Evolutionary conservation across 53 echinoderm and acorn worm species (phyloP).

Genomic region (Echinarachnius parma): DNA sequence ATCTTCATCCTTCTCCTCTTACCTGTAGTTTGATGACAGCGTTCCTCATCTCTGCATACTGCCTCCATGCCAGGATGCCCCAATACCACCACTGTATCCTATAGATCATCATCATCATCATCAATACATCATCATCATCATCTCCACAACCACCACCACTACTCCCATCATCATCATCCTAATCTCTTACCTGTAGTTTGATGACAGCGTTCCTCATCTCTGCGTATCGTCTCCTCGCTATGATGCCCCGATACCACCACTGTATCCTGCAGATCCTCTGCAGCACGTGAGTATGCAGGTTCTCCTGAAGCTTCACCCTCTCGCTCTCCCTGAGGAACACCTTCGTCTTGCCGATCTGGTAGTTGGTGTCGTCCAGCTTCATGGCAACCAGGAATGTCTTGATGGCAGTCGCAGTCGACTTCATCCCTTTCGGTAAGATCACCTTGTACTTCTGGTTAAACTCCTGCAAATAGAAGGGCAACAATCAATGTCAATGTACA

Average conservation of each 20-base stretch:
- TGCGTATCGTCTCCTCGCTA: constrained; percentile 71
- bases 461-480: constrained; percentile 59
- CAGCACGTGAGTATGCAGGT: constrained; percentile 77
- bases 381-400: constrained; percentile 72
- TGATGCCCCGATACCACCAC: constrained; percentile 80
- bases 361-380: constrained; percentile 83
- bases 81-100: constrained; percentile 88
- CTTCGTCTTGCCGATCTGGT: constrained; percentile 92
- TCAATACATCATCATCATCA: not conserved
- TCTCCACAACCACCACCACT: not conserved
- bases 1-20: constrained; percentile 3
- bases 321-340: constrained; percentile 92
- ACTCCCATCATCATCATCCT: not conserved
- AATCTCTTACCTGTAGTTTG: constrained; percentile 71
- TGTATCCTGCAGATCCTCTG: constrained; percentile 75
- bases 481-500: too few relatives aligned
- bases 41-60: constrained; percentile 67
- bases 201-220: constrained; percentile 67
- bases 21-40: constrained; percentile 80
- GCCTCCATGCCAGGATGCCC: constrained; percentile 65
- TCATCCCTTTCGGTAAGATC: constrained; percentile 69
- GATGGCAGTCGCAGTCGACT: constrained; percentile 62
- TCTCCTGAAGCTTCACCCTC: constrained; percentile 88
- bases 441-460: constrained; percentile 88
- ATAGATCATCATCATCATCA: too few relatives aligned